phyloP scores from a whole-genome alignment of 2,888 invertebrate species.

The Stenolophus ochropezus region DNA sequence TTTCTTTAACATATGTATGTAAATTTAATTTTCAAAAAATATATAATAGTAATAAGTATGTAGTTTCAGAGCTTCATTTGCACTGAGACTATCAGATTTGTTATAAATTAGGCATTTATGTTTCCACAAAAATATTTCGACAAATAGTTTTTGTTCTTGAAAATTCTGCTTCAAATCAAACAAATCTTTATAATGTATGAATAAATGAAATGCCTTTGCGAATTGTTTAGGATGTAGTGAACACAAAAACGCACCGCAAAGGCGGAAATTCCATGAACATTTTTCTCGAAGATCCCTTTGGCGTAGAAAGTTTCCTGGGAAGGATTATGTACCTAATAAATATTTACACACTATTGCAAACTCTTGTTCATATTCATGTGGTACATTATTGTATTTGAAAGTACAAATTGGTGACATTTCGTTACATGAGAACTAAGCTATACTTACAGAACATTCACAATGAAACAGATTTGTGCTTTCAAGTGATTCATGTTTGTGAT shows the following conservation, averaged over 20 bases:
- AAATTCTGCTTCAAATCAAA: background rate
- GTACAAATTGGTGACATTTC: constrained; percentile 2
- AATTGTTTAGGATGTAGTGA: background rate
- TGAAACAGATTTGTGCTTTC: no score
- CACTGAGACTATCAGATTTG: no score
- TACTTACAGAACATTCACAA: background rate
- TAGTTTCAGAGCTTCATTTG: no score
- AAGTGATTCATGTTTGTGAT: no score
- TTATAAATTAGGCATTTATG: no score
- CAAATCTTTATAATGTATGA: no score
- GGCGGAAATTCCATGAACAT: constrained; percentile 19
- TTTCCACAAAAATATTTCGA: no score
- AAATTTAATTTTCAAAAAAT: no score
- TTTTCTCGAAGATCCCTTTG: constrained; percentile 35
- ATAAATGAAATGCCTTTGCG: no score
- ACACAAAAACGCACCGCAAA: background rate
- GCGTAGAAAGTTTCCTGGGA: constrained; percentile 32
- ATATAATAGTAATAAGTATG: no score
- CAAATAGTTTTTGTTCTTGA: no score
- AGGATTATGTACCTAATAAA: constrained; percentile 19
- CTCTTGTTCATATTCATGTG: background rate
- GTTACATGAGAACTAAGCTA: background rate
- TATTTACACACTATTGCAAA: constrained; percentile 4
- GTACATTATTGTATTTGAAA: background rate
- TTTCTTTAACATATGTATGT: no score